phyloP scores from a whole-genome alignment of 2,113 vertebrate species.

The Corythoichthys intestinalis region DNA sequence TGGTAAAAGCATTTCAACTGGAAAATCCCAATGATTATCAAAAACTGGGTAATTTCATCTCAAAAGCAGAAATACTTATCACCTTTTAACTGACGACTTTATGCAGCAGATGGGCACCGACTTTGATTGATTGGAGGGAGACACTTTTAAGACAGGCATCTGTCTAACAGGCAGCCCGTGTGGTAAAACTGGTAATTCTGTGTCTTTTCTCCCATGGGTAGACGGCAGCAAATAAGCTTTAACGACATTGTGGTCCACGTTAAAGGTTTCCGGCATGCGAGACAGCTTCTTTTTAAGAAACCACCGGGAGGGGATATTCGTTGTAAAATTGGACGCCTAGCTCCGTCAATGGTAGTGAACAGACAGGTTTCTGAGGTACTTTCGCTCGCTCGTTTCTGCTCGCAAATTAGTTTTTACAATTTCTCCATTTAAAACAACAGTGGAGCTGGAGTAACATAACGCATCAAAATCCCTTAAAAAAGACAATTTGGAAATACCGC shows the following conservation, averaged over 20 bases:
- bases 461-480: too few species aligned
- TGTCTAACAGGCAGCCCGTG: not conserved
- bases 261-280: not conserved
- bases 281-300: not conserved
- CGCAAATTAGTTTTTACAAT: too few species aligned
- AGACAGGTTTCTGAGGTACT: too few species aligned
- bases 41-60: not conserved
- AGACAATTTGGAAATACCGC: too few species aligned
- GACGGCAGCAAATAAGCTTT: not conserved
- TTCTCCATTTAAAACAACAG: too few species aligned
- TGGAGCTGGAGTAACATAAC: too few species aligned
- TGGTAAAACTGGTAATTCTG: not conserved
- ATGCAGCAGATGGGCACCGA: not conserved
- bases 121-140: not conserved
- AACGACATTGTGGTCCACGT: not conserved
- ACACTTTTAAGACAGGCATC: not conserved
- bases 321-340: too few species aligned
- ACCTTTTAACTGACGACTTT: not conserved
- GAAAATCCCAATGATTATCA: too few species aligned
- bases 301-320: too few species aligned
- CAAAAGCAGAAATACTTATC: not conserved
- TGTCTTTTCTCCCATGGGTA: not conserved
- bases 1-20: not conserved
- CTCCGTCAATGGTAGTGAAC: too few species aligned
- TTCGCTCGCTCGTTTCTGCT: too few species aligned